Evolutionary conservation across 1,140 invertebrate genomes (phyloP).

Genomic region (Drosophila mauritiana): DNA sequence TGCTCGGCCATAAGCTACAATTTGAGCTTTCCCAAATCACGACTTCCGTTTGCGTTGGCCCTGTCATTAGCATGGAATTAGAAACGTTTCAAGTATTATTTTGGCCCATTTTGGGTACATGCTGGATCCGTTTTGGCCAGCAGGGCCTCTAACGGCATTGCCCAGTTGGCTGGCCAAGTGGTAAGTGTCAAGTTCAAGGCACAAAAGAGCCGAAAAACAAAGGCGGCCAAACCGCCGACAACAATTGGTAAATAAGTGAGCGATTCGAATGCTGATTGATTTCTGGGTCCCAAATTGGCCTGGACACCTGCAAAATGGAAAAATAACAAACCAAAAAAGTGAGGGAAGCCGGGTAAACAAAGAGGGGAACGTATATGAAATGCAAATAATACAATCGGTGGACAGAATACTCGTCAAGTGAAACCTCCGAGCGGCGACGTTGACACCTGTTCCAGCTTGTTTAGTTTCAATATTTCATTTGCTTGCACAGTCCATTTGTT

Average conservation of each 20-base stretch:
- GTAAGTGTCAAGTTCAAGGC: conserved; percentile 70
- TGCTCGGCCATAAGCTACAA: conserved; percentile 42
- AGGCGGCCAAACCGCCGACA: conserved; percentile 44
- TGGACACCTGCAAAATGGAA: conserved; percentile 45
- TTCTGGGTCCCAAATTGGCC: conserved; percentile 56
- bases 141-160: conserved; percentile 11
- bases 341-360: conserved; percentile 14
- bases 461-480: conserved; percentile 79
- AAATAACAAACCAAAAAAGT: conserved; percentile 18
- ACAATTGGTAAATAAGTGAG: conserved; percentile 66
- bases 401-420: conserved; percentile 42
- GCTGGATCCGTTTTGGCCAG: background rate
- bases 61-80: conserved; percentile 61
- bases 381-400: conserved; percentile 38
- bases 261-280: conserved; percentile 67
- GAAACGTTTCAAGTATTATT: conserved; percentile 32
- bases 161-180: conserved; percentile 27
- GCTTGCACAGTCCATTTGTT: conserved; percentile 74
- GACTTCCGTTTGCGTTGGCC: conserved; percentile 49
- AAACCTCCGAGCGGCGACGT: conserved; percentile 42
- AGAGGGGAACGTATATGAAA: conserved; percentile 32
- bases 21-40: conserved; percentile 55
- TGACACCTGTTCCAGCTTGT: conserved; percentile 75
- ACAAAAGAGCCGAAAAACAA: conserved; percentile 38
- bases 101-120: conserved; percentile 20